These are phyloP conservation scores for Triplophysa siluroides DNA, from an alignment of 2,113 vertebrate species.

Conservation along the genomic window DNA sequence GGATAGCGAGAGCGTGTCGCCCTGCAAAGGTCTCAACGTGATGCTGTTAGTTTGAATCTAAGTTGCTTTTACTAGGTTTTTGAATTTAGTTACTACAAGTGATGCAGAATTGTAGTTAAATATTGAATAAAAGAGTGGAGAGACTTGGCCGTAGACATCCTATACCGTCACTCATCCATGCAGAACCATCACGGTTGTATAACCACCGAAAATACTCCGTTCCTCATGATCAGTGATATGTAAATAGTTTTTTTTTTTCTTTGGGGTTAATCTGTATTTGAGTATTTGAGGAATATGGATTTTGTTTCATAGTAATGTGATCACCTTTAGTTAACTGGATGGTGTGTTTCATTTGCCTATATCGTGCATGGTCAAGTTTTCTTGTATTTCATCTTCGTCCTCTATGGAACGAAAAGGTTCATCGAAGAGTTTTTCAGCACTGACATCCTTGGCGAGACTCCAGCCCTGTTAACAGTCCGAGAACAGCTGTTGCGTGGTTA, in stretches of 20 bases:
- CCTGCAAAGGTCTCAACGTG: background rate
- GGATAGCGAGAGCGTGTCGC: background rate
- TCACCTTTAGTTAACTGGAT: too few relatives aligned
- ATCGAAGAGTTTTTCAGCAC: conserved; percentile 36
- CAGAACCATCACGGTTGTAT: background rate
- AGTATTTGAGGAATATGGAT: background rate
- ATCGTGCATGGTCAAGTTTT: too few relatives aligned
- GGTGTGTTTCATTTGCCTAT: too few relatives aligned
- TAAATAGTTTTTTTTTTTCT: background rate
- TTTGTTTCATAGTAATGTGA: too few relatives aligned
- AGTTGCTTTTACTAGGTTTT: background rate
- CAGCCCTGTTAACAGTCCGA: conserved; percentile 48
- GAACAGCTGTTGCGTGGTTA: conserved; percentile 61
- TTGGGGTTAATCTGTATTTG: conserved; percentile 5
- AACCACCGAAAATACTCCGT: background rate
- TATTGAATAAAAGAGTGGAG: too few relatives aligned
- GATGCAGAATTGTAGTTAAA: too few relatives aligned
- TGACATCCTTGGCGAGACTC: conserved; percentile 23
- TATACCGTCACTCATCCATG: too few relatives aligned
- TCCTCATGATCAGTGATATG: background rate
- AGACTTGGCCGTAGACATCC: too few relatives aligned
- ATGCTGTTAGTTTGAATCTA: background rate
- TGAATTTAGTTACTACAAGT: background rate
- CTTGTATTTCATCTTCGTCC: background rate
- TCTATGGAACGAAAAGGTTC: background rate